A percentile compares a stretch with the other conserved stretches of the same genome.
Conservation (phyloP, 2,113 vertebrate genomes). For the Pheucticus melanocephalus region DNA sequence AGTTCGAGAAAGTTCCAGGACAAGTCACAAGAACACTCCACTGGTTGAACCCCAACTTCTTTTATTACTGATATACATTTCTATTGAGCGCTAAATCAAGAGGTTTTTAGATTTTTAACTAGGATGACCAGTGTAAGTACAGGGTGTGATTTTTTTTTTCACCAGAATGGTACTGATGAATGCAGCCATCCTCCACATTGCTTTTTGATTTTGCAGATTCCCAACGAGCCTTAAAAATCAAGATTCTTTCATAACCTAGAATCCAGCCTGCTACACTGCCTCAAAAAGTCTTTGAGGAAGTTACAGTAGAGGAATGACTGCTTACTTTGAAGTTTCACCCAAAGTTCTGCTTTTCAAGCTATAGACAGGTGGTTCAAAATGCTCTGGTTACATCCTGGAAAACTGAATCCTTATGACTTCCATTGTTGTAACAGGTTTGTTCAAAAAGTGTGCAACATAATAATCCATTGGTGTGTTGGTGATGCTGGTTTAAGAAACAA, state of each 20-base stretch:
- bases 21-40: background rate
- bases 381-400: background rate
- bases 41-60: background rate
- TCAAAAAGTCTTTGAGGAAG: background rate
- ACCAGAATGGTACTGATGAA: background rate
- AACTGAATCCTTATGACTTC: background rate
- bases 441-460: background rate
- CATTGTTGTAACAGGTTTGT: background rate
- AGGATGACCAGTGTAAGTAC: background rate
- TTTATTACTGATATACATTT: background rate
- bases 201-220: background rate
- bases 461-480: background rate
- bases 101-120: background rate
- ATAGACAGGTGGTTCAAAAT: background rate
- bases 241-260: background rate
- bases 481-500: background rate
- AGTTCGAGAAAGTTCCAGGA: background rate
- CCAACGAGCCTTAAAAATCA: background rate
- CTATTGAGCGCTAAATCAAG: background rate
- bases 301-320: background rate
- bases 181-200: background rate
- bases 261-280: background rate
- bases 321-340: background rate
- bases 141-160: background rate
- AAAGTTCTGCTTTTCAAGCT: background rate